phyloP scores from a whole-genome alignment of 2,797 vertebrate genomes.

The Lycodopsis pacificus region DNA sequence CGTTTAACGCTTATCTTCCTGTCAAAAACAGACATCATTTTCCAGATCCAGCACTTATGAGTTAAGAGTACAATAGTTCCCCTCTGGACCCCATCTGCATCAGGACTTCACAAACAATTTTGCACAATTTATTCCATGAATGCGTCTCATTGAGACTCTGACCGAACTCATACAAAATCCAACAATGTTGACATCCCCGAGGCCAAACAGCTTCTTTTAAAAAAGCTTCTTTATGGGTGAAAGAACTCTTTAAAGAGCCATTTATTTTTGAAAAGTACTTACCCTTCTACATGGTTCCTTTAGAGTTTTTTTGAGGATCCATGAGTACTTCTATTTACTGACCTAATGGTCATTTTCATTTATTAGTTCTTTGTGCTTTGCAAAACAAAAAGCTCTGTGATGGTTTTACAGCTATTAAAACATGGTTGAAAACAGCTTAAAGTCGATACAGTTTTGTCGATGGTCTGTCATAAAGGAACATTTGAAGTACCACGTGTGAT shows the following conservation, averaged over 20 bases:
- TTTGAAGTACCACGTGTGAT: background rate
- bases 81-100: slow-evolving; percentile 40
- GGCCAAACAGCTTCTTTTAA: slow-evolving; percentile 60
- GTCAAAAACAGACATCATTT: background rate
- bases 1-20: background rate
- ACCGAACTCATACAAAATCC: slow-evolving; percentile 49
- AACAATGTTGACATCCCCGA: slow-evolving; percentile 67
- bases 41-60: background rate
- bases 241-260: slow-evolving; percentile 52
- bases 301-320: slow-evolving; percentile 21
- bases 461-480: background rate
- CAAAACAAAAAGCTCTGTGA: slow-evolving; percentile 5
- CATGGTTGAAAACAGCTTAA: background rate
- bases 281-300: slow-evolving; percentile 46
- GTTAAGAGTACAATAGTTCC: slow-evolving; percentile 10
- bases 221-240: slow-evolving; percentile 60
- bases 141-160: slow-evolving; percentile 52
- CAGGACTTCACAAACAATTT: slow-evolving; percentile 32
- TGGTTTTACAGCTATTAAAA: background rate
- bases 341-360: slow-evolving; percentile 25
- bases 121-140: slow-evolving; percentile 42
- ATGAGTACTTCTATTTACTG: slow-evolving; percentile 43
- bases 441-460: background rate
- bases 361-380: slow-evolving; percentile 11
- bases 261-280: slow-evolving; percentile 56